phyloP scores from a whole-genome alignment of 2,888 invertebrate genomes.

The Mesoligia furuncula region DNA sequence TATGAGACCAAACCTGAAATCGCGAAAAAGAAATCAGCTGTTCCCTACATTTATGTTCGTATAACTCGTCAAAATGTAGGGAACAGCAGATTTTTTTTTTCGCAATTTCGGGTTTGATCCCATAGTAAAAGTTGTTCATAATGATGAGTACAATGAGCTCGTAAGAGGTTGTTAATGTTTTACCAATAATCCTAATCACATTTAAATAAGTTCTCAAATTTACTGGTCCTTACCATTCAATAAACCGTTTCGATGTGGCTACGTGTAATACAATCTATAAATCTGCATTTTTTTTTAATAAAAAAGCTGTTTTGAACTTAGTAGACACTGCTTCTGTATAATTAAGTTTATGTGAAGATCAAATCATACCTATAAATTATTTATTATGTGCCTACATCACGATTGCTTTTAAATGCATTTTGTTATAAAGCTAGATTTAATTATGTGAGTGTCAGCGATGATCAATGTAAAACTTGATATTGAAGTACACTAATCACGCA shows the following conservation, averaged over 20 bases:
- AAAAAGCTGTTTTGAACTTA: not conserved
- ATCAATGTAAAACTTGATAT: slow-evolving; percentile 43
- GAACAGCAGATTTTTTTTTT: too few relatives aligned
- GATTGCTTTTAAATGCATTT: slow-evolving; percentile 73
- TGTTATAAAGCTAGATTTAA: slow-evolving; percentile 53
- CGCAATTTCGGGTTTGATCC: too few relatives aligned
- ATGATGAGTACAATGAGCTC: too few relatives aligned
- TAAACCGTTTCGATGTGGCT: not conserved
- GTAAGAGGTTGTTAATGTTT: too few relatives aligned
- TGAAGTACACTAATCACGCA: slow-evolving; percentile 43
- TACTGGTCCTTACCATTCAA: not conserved
- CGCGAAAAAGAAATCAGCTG: too few relatives aligned
- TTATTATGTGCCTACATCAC: slow-evolving; percentile 51
- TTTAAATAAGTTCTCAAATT: not conserved
- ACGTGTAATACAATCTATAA: slow-evolving; percentile 2
- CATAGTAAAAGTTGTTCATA: too few relatives aligned
- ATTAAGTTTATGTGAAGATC: slow-evolving; percentile 33
- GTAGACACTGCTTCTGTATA: slow-evolving; percentile 2
- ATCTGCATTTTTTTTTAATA: not conserved
- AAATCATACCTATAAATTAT: slow-evolving; percentile 39
- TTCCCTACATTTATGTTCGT: too few relatives aligned
- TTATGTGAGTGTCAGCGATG: slow-evolving; percentile 33
- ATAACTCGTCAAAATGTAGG: too few relatives aligned
- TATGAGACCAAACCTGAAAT: too few relatives aligned
- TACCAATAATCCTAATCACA: too few relatives aligned